Base-by-base conservation (phyloP, 1,140 invertebrate genomes). In the Drosophila nikananu region DNA sequence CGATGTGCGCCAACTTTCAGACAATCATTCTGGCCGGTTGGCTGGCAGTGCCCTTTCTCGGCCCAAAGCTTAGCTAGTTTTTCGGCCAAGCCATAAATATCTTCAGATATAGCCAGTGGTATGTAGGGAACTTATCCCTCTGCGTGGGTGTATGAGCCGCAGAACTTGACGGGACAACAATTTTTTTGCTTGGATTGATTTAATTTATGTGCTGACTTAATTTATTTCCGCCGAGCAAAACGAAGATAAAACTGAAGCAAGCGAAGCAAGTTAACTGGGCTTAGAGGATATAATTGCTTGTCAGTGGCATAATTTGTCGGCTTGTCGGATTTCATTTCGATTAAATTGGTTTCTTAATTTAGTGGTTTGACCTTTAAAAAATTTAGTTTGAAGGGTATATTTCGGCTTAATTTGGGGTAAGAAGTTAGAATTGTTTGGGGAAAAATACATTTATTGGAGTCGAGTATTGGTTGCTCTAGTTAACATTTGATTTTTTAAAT, bases 191-290 rank as follows among this genome's bases (percentile, higher is more conserved):
- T 48, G 64, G 77, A 65, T 75, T 58, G 61, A 68, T 73, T 71
- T 90, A 79, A 89, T 89, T 84, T 89, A 89, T 89, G 81, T 75
- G 84, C 86, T 81, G 81, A 54, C 81, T 79, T 89, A 89, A 89
- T 90, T 89, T 84, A 90, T 90, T 90, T 89, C 81, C 86, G 81
- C 32, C 49, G 1, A 52, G 30, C n/a, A 59, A 58, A 61, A 49
- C 23, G 23, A 51, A 51, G 48, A 42, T 32, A 70, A 61, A 48
- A 54, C 23, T 54, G 23, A 54, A 52, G 19, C n/a, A n/a, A 68
- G n/a, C 25, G 27, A 67, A 72, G 25, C 42, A 49, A 72, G 27
- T 72, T 72, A 48, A 59, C 72, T 73, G 60, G 70, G 52, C 35
- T 73, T 41, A 71, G 32, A 21, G 13, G 12, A 44, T 52, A 44